Conservation (phyloP, 2,888 invertebrate genomes). For the Pseudococcus viburni region DNA sequence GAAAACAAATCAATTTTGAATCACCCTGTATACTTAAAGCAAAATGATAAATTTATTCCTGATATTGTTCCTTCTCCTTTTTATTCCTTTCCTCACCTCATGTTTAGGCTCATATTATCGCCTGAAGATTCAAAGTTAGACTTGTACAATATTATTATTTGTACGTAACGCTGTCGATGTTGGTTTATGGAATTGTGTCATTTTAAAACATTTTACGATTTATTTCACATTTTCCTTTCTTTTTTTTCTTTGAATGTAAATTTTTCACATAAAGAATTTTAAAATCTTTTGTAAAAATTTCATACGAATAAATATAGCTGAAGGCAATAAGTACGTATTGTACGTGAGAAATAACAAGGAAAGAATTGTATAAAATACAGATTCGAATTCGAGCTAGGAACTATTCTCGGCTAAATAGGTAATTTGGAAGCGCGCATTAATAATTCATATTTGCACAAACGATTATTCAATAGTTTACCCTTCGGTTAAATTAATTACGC, state of each 20-base stretch:
- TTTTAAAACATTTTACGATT: too few relatives aligned
- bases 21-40: too few relatives aligned
- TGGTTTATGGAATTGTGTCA: too few relatives aligned
- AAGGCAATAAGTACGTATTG: neutral
- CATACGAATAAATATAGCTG: neutral
- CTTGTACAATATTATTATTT: too few relatives aligned
- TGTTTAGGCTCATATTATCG: too few relatives aligned
- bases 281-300: neutral
- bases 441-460: slow-evolving; percentile 5
- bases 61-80: too few relatives aligned
- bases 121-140: too few relatives aligned
- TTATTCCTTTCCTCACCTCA: too few relatives aligned
- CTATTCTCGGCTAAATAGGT: slow-evolving; percentile 1
- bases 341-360: neutral
- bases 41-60: too few relatives aligned
- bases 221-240: neutral
- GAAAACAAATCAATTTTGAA: too few relatives aligned
- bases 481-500: neutral
- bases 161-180: too few relatives aligned
- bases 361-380: neutral
- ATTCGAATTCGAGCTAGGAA: neutral
- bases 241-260: neutral
- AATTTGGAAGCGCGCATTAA: neutral
- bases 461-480: slow-evolving; percentile 12
- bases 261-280: neutral